phyloP scores from a whole-genome alignment of 2,888 invertebrate genomes.

The Synanthedon formicaeformis region DNA sequence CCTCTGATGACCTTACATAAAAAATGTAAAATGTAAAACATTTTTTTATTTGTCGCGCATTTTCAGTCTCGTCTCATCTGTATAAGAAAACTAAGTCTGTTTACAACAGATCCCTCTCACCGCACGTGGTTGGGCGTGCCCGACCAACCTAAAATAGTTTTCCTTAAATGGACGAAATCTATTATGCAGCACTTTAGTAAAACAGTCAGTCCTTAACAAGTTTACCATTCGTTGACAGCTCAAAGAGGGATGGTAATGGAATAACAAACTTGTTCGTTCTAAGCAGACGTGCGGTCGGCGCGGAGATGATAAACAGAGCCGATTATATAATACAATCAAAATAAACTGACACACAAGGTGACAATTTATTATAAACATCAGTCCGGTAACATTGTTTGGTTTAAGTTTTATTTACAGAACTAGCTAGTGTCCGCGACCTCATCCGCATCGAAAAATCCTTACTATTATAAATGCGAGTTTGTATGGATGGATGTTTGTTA shows the following conservation, averaged over 20 bases:
- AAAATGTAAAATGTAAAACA: too few species aligned
- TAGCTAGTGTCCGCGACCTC: too few species aligned
- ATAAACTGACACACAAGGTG: conserved; percentile 1
- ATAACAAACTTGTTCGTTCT: conserved; percentile 21
- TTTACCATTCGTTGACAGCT: conserved; percentile 25
- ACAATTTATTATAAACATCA: conserved; percentile 8
- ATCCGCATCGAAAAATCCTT: too few species aligned
- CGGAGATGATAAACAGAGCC: conserved; percentile 3
- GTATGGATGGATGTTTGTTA: too few species aligned
- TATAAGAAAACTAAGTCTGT: too few species aligned
- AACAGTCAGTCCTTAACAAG: conserved; percentile 19
- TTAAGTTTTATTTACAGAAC: too few species aligned
- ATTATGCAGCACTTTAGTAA: not conserved
- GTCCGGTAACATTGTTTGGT: too few species aligned
- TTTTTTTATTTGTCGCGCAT: too few species aligned
- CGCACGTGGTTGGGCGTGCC: conserved; percentile 1
- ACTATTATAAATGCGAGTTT: too few species aligned
- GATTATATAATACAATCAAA: conserved; percentile 7
- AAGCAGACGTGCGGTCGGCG: conserved; percentile 17
- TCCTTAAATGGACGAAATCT: not conserved
- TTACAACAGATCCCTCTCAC: not conserved
- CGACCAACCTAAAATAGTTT: conserved; percentile 15
- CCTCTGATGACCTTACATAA: too few species aligned
- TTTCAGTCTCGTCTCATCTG: too few species aligned
- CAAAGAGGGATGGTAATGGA: conserved; percentile 20